Conservation (phyloP, 2,113 vertebrate genomes). For the Stegastes partitus region DNA sequence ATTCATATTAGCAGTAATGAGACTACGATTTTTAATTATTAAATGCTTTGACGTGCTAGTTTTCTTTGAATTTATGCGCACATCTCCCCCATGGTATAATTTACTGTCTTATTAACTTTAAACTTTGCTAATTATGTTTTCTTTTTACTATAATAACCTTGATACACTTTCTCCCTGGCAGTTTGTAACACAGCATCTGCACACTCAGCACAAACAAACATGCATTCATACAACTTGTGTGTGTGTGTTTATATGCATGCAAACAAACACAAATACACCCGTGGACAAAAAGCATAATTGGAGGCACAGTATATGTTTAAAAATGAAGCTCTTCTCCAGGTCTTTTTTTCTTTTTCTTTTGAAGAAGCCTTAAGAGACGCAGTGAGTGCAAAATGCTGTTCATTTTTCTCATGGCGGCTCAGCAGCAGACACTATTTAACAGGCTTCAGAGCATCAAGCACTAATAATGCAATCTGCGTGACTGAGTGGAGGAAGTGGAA, state of each 20-base stretch:
- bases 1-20: background rate
- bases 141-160: too few species aligned
- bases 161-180: background rate
- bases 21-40: background rate
- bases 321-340: background rate
- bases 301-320: background rate
- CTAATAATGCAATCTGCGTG: background rate
- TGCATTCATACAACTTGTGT: too few species aligned
- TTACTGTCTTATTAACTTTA: background rate
- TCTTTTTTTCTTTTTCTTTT: background rate
- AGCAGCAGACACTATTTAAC: constrained; percentile 7
- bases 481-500: background rate
- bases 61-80: background rate
- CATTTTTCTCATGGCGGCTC: constrained; percentile 21
- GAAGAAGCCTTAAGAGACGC: background rate
- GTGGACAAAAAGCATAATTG: too few species aligned
- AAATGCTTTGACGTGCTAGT: background rate
- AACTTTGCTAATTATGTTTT: background rate
- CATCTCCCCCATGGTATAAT: background rate
- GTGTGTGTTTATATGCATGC: too few species aligned
- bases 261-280: too few species aligned
- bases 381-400: constrained; percentile 25
- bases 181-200: background rate
- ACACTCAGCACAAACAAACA: background rate
- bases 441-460: constrained; percentile 11